Evolutionary conservation across 2,888 invertebrate species (phyloP).

Genomic region (Spilarctia lutea): DNA sequence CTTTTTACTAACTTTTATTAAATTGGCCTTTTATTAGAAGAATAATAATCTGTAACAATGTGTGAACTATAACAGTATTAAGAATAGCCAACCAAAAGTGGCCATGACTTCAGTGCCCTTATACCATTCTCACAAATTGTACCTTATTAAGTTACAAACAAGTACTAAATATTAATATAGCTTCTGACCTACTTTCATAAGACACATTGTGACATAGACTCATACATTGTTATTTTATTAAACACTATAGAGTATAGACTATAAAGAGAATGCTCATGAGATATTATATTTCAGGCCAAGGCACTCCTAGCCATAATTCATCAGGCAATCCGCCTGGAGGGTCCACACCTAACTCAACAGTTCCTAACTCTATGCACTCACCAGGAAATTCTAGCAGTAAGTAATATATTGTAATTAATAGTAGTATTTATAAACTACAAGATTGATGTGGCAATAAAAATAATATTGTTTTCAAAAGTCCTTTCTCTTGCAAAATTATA

Average conservation of each 20-base stretch:
- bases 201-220: background rate
- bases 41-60: too few relatives aligned
- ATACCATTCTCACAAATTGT: background rate
- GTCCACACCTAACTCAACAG: constrained; percentile 76
- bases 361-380: constrained; percentile 80
- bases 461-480: too few relatives aligned
- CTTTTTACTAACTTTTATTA: too few relatives aligned
- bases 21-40: too few relatives aligned
- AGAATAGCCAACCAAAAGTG: too few relatives aligned
- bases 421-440: background rate
- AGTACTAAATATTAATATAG: background rate
- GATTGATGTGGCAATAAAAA: too few relatives aligned
- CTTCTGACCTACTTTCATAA: background rate
- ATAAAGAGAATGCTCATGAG: background rate
- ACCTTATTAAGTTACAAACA: background rate
- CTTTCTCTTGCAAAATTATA: too few relatives aligned
- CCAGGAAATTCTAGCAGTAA: constrained; percentile 79
- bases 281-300: constrained; percentile 63
- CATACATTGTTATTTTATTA: background rate
- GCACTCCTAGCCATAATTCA: constrained; percentile 78
- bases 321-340: constrained; percentile 78
- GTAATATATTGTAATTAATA: constrained; percentile 30
- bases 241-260: background rate
- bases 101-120: background rate
- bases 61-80: background rate